Evolutionary conservation across 1,140 invertebrate genomes (phyloP).

Genomic region (Proctacanthus coquilletti): DNA sequence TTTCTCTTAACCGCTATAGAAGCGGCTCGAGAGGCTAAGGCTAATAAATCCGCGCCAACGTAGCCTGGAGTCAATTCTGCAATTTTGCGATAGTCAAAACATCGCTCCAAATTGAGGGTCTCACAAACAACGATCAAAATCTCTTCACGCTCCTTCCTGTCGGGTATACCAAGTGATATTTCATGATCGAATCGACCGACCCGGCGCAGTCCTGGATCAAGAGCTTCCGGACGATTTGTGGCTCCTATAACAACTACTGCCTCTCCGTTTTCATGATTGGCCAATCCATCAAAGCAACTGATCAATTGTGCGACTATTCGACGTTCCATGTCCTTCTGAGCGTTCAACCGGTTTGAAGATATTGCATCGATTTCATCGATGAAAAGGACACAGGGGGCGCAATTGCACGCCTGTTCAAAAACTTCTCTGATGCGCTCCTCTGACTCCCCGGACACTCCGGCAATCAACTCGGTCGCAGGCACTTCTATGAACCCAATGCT

Average conservation of each 20-base stretch:
- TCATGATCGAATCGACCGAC: constrained; percentile 88
- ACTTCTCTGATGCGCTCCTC: constrained; percentile 83
- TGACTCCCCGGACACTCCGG: constrained; percentile 90
- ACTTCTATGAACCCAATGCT: constrained; percentile 68
- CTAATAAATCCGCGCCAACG: constrained; percentile 87
- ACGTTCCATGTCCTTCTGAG: constrained; percentile 88
- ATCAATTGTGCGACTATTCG: constrained; percentile 87
- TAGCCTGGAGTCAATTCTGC: constrained; percentile 86
- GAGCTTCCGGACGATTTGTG: constrained; percentile 81
- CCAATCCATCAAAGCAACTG: constrained; percentile 70
- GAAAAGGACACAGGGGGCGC: constrained; percentile 75
- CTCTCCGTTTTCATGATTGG: constrained; percentile 40
- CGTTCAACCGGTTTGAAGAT: constrained; percentile 68
- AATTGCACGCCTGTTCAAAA: constrained; percentile 65
- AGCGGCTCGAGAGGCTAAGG: constrained; percentile 72
- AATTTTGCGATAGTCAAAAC: constrained; percentile 54
- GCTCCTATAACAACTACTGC: constrained; percentile 83
- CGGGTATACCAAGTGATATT: constrained; percentile 84
- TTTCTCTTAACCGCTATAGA: constrained; percentile 60
- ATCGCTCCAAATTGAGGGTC: constrained; percentile 48
- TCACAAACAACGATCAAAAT: constrained; percentile 58
- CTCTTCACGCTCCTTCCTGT: constrained; percentile 57
- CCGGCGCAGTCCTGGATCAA: constrained; percentile 84
- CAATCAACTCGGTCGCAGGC: constrained; percentile 78
- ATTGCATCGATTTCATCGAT: constrained; percentile 91